Conservation (phyloP, 2,888 invertebrate genomes). For the Macrophya annulata region DNA sequence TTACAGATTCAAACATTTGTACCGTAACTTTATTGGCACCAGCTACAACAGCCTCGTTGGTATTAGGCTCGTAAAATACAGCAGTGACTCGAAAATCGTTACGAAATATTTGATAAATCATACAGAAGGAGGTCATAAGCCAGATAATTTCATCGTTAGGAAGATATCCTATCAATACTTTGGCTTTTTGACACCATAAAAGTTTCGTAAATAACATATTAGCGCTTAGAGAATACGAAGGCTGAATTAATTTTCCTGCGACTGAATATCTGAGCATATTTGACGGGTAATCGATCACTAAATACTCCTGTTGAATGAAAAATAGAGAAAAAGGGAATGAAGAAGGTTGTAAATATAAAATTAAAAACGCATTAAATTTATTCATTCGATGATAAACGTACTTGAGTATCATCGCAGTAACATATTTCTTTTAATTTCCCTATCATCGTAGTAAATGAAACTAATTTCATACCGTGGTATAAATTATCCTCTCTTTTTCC, state of each 20-base stretch:
- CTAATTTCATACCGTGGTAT: slow-evolving; percentile 66
- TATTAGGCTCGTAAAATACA: slow-evolving; percentile 61
- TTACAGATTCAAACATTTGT: background rate
- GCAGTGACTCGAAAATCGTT: slow-evolving; percentile 64
- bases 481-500: slow-evolving; percentile 64
- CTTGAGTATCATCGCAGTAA: slow-evolving; percentile 65
- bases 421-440: slow-evolving; percentile 63
- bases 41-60: slow-evolving; percentile 64
- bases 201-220: slow-evolving; percentile 65
- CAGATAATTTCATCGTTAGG: slow-evolving; percentile 65
- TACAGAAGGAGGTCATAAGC: slow-evolving; percentile 61
- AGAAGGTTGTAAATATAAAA: background rate
- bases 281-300: slow-evolving; percentile 61
- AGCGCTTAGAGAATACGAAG: slow-evolving; percentile 60
- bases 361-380: background rate
- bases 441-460: slow-evolving; percentile 60
- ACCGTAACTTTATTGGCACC: slow-evolving; percentile 63
- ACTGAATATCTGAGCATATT: slow-evolving; percentile 65
- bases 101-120: slow-evolving; percentile 61
- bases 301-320: slow-evolving; percentile 64
- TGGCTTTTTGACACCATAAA: slow-evolving; percentile 64
- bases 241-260: slow-evolving; percentile 65
- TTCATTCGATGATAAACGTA: slow-evolving; percentile 47
- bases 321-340: slow-evolving; percentile 4
- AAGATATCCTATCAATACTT: slow-evolving; percentile 61